Evolutionary conservation across 2,113 vertebrate species (phyloP).

Genomic region (Raja brachyura): DNA sequence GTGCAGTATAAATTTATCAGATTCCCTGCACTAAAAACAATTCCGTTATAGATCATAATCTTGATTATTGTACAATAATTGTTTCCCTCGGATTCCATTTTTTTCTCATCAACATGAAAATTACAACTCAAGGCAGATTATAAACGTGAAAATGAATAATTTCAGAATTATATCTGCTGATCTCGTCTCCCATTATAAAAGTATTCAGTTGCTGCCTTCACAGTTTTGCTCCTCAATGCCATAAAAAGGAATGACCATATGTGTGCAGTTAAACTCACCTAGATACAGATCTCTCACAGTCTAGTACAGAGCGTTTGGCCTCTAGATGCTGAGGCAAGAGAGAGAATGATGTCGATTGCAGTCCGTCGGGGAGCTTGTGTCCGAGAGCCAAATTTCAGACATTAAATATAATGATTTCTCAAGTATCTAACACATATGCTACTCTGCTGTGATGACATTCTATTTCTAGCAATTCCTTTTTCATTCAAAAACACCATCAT

Average conservation of each 20-base stretch:
- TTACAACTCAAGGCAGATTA: neutral
- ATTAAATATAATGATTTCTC: neutral
- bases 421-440: neutral
- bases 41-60: neutral
- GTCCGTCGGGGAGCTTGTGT: neutral
- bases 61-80: neutral
- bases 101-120: neutral
- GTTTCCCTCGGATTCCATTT: neutral
- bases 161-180: neutral
- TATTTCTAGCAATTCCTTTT: neutral
- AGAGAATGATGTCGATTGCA: neutral
- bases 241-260: neutral
- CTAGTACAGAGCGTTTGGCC: neutral
- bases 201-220: neutral
- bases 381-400: no score
- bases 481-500: neutral
- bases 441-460: neutral
- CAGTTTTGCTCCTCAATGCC: neutral
- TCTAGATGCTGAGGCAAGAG: neutral
- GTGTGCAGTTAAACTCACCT: neutral
- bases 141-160: conserved; percentile 20
- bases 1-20: neutral
- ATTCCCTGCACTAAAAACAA: neutral
- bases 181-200: neutral
- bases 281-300: neutral